phyloP scores from a whole-genome alignment of 2,113 vertebrate species.

The Calidris pygmaea region DNA sequence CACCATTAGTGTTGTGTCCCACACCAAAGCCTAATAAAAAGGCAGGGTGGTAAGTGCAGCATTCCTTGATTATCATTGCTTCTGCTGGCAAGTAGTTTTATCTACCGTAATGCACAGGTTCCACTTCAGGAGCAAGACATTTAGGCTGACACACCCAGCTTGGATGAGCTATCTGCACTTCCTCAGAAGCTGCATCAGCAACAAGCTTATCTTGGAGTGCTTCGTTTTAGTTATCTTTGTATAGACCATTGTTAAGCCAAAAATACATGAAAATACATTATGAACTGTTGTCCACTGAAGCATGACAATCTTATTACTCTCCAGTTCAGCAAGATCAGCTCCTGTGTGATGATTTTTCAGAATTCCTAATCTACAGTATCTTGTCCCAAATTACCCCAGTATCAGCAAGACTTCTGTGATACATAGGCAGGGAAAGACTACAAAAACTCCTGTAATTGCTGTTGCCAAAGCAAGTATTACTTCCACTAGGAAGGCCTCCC shows the following conservation, averaged over 20 bases:
- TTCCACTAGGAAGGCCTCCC: not conserved
- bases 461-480: not conserved
- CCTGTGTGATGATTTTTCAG: not conserved
- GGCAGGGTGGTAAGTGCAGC: not conserved
- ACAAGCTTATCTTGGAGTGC: not conserved
- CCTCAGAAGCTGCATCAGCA: not conserved
- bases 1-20: not conserved
- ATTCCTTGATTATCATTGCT: not conserved
- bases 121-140: not conserved
- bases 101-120: not conserved
- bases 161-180: not conserved
- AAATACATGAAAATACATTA: not conserved
- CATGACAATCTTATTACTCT: not conserved
- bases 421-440: not conserved
- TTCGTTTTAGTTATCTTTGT: not conserved
- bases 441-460: not conserved
- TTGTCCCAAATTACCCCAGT: not conserved
- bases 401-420: not conserved
- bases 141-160: not conserved
- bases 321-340: not conserved
- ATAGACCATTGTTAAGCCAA: not conserved
- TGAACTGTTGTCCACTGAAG: not conserved
- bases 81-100: not conserved
- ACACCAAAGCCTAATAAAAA: not conserved
- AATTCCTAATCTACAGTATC: not conserved